Base-by-base conservation (phyloP, 2,888 invertebrate genomes). In the Cyrtodaria siliqua region DNA sequence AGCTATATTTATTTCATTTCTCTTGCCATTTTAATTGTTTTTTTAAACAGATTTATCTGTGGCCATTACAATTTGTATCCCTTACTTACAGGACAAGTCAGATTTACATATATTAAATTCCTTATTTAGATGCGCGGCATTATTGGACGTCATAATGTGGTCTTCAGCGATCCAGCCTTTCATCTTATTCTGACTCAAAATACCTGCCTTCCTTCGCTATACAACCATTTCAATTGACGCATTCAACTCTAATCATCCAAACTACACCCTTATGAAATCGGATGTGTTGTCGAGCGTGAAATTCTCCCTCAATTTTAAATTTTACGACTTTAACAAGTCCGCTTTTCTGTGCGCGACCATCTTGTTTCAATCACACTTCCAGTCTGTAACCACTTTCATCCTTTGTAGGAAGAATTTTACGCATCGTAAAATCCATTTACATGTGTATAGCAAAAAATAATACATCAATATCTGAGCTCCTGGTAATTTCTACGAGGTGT, bases 401-500 rank as follows among this genome's bases (percentile, higher is more conserved):
- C 6, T 44, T 44, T 44, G 8, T 9, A 9, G 4, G 3, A 16
- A 6, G 20, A 44, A 72, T 72, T 72, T 66, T 27, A 18, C 55
- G 66, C 72, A 40, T 66, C 55, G 44, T n/a, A 49, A 60, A 60
- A 52, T 60, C 55, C 29, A 66, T 71, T 71, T 64, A 40, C 59
- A 44, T 63, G 71, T 63, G 57, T 50, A 42, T 49, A 26, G 44
- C 33, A 57, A 52, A 47, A 53, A 66, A 26, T 27, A 44, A 20
- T 27, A 27, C 38, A 53, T 72, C 72, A 66, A 72, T 72, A 66
- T 61, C 38, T 40, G 49, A 66, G 55, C 61, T 52, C 20, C 66
- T 53, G 66, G 60, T 72, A 72, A 72, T 66, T 66, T 61, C 72
- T 66, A 52, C 63, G 53, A 47, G 47, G 53, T 50, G 59, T 59